Percentiles rank a stretch among this genome's conserved stretches.
phyloP scores from a whole-genome alignment of 2,797 vertebrate genomes.

The Hafferia zeledoni region DNA sequence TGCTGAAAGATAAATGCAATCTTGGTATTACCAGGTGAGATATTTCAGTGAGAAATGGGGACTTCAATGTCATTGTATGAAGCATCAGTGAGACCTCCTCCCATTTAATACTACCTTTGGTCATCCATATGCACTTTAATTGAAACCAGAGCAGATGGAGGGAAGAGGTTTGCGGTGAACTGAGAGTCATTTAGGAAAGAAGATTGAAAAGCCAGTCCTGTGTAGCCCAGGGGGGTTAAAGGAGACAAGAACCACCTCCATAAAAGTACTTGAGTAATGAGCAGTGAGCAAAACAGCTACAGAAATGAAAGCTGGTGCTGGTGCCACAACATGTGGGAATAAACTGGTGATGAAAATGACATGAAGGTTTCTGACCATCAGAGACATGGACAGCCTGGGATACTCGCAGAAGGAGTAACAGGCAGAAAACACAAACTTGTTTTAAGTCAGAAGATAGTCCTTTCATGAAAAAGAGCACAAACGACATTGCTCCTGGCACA shows the following conservation, averaged over 20 bases:
- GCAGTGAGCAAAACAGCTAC: background rate
- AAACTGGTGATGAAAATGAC: background rate
- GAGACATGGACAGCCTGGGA: background rate
- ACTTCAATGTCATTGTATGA: background rate
- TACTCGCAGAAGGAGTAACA: background rate
- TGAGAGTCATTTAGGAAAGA: constrained; percentile 26
- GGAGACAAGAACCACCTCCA: background rate
- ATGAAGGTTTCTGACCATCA: background rate
- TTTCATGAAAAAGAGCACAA: background rate
- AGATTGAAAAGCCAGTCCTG: constrained; percentile 25
- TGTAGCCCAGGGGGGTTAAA: background rate
- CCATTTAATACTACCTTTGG: constrained; percentile 4
- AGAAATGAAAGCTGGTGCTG: background rate
- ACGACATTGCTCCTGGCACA: background rate
- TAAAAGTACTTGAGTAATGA: background rate
- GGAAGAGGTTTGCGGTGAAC: constrained; percentile 31
- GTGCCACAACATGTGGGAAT: background rate
- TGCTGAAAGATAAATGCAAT: background rate
- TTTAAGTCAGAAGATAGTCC: background rate
- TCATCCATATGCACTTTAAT: background rate
- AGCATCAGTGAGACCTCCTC: background rate
- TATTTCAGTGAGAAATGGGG: background rate
- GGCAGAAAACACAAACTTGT: background rate
- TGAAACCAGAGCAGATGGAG: background rate
- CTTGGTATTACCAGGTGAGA: background rate